phyloP scores from a whole-genome alignment of 1,140 invertebrate species.

The Antheraea mylitta region DNA sequence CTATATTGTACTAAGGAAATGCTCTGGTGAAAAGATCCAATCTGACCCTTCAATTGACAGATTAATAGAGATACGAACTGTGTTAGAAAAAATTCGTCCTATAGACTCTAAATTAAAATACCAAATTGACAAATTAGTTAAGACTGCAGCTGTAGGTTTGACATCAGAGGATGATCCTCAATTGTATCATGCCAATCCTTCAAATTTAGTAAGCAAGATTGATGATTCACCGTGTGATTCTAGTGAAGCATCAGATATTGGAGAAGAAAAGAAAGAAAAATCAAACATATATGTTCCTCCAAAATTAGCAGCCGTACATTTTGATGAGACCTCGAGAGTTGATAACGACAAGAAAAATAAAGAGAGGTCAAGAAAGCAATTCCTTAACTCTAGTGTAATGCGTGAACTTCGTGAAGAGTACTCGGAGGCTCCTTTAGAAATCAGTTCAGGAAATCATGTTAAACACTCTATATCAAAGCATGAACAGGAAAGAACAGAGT shows the following conservation, averaged over 20 bases:
- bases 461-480: constrained; percentile 84
- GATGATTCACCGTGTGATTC: constrained; percentile 81
- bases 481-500: constrained; percentile 86
- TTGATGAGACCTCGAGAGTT: constrained; percentile 85
- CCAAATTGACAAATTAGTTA: constrained; percentile 97
- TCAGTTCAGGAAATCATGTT: constrained; percentile 85
- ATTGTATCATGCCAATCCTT: constrained; percentile 89
- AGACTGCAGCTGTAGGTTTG: constrained; percentile 87
- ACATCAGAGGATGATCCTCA: constrained; percentile 88
- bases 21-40: constrained; percentile 90
- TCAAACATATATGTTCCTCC: constrained; percentile 92
- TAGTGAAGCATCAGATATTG: constrained; percentile 77
- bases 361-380: constrained; percentile 89
- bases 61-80: constrained; percentile 93
- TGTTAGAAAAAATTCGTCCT: constrained; percentile 96
- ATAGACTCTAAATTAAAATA: constrained; percentile 98
- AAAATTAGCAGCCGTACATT: constrained; percentile 93
- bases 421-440: constrained; percentile 93
- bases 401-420: constrained; percentile 96
- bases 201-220: constrained; percentile 85
- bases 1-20: constrained; percentile 90
- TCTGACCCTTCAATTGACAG: constrained; percentile 90
- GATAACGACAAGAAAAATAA: constrained; percentile 86
- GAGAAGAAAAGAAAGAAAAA: constrained; percentile 72
- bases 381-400: constrained; percentile 91